Base-by-base conservation (phyloP, 2,113 vertebrate genomes). In the Vidua chalybeata region DNA sequence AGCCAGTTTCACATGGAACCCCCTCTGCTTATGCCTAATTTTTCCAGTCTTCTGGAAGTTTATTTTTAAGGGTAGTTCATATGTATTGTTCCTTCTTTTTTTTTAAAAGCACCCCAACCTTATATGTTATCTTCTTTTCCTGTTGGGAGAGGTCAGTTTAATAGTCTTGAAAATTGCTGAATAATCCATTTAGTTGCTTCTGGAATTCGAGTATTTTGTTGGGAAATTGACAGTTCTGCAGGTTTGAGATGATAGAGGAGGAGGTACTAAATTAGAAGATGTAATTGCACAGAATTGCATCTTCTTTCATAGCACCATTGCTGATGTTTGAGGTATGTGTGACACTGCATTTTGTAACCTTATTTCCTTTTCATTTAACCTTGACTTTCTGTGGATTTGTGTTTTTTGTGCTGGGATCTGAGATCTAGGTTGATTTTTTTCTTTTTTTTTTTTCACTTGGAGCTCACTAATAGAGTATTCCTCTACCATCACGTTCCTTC, bases 291-390 rank as follows among this genome's bases (percentile, higher is more conserved):
- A 31, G 54, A 56, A 8, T 49, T 35, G 31, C 13, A 11, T 43
- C 35, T 52, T 19, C 39, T 67, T 51, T 45, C 62, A 48, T 27
- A 88, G 75, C 12, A 10, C 31, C 18, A 0, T 2, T 68, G 48
- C 15, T 83, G 54, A 0, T 81, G 19, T 6, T 62, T 77, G 81
- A 46, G 33, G 10, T 33, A 0, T 19, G 3, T 6, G 0, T 43
- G 48, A 62, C 62, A 51, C 11, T 61, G 74, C 56, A 39, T 56
- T 68, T 55, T 72, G 39, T 68, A 43, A 63, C 45, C 23, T 46
- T 8, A 35, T 79, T 87, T 93, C 52, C 45, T 39, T 55, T 26
- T 20, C 54, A 11, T 11, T 30, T 56, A 63, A 67, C 16, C 21
- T 43, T 33, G 46, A 11, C 88, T 88, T 80, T 84, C 75, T 24